phyloP scores from a whole-genome alignment of 2,797 vertebrate genomes.

The Percopsis omiscomaycus region DNA sequence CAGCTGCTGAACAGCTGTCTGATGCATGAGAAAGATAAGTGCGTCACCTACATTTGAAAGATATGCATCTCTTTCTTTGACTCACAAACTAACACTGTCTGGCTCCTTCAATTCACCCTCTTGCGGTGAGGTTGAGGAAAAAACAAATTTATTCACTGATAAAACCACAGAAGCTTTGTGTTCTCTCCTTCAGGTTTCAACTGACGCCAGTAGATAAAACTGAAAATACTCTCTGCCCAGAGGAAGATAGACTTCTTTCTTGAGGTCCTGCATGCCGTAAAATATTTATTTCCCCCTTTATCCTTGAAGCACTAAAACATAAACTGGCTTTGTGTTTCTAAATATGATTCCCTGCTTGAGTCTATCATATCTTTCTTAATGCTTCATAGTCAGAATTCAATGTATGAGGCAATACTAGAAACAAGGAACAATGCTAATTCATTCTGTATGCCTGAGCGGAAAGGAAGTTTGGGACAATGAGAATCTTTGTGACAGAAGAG shows the following conservation, averaged over 20 bases:
- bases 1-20: constrained; percentile 73
- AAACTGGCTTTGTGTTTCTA: constrained; percentile 20
- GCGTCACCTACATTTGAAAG: constrained; percentile 43
- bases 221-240: not conserved
- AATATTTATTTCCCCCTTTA: constrained; percentile 3
- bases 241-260: not conserved
- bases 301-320: constrained; percentile 1
- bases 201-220: constrained; percentile 32
- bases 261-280: not conserved
- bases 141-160: constrained; percentile 28
- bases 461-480: constrained; percentile 55
- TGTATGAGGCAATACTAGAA: constrained; percentile 20
- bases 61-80: constrained; percentile 49
- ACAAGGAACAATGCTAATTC: constrained; percentile 39
- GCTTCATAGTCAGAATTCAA: constrained; percentile 25
- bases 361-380: constrained; percentile 18
- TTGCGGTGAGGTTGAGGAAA: not conserved
- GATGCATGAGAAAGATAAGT: constrained; percentile 44
- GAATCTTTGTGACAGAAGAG: constrained; percentile 63
- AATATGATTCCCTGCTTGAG: constrained; percentile 5
- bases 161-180: constrained; percentile 43
- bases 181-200: constrained; percentile 31
- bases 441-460: constrained; percentile 38
- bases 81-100: constrained; percentile 27
- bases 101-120: constrained; percentile 38